Conservation (phyloP, 1,140 invertebrate genomes). For the Drosophila quadrilineata region DNA sequence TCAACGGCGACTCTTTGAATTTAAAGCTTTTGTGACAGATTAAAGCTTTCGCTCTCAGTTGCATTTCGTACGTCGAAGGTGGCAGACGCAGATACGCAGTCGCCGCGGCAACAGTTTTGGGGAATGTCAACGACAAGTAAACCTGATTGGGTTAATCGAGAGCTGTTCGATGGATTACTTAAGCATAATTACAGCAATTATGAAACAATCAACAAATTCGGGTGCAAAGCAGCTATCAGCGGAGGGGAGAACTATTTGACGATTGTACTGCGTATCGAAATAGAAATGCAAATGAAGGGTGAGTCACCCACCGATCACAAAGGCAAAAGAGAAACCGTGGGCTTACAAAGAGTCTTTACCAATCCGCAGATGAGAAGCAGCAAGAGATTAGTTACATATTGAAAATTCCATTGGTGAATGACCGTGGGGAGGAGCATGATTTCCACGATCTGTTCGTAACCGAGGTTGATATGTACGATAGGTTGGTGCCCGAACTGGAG, state of each 20-base stretch:
- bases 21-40: no score
- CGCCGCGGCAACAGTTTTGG: background rate
- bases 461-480: conserved; percentile 59
- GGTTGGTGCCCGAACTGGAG: conserved; percentile 56
- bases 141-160: conserved; percentile 81
- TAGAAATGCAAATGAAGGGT: conserved; percentile 57
- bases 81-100: conserved; percentile 1
- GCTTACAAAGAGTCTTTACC: conserved; percentile 2
- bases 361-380: conserved; percentile 40
- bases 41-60: conserved; percentile 32
- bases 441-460: conserved; percentile 49
- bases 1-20: no score
- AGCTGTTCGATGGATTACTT: conserved; percentile 80
- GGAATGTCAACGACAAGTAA: conserved; percentile 21
- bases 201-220: conserved; percentile 44
- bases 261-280: conserved; percentile 55
- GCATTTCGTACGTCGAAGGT: background rate
- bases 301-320: background rate
- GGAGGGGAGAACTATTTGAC: conserved; percentile 68
- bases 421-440: conserved; percentile 45
- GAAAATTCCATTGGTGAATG: conserved; percentile 54
- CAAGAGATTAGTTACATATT: conserved; percentile 50
- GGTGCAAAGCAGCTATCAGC: conserved; percentile 41
- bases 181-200: conserved; percentile 66
- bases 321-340: background rate